Base-by-base conservation (phyloP, 2,888 invertebrate genomes). In the Pterostichus niger region DNA sequence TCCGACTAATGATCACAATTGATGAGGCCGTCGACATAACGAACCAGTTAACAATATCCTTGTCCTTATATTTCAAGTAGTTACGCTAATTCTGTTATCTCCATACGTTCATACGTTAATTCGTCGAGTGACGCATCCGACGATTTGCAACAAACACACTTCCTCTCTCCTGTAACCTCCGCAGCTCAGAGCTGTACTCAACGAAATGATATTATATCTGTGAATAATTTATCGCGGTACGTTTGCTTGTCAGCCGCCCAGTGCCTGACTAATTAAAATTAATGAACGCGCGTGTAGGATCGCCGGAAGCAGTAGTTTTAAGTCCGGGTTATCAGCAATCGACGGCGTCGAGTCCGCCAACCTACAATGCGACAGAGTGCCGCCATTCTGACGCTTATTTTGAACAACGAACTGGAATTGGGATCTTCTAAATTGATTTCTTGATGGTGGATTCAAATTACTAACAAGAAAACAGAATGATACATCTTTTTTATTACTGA, bases 201-300 rank as follows among this genome's bases (percentile, higher is more conserved):
- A 46, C 35, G 40, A 73, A 81, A 73, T 71, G 73, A 81, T 81
- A 81, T 73, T 81, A 81, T 81, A 81, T 44, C 81, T 71, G 73
- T 71, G 73, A 73, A 81, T 81, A 73, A 81, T 73, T 73, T 73
- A 81, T 81, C 56, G 81, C 56, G 56, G 81, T 73, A 81, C 73
- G 81, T 81, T 81, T 73, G 56, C 71, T 81, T 81, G 81, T 71
- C 81, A 81, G 81, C 40, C 73, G 73, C 31, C 46, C 71, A 0
- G 49, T 49, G 46, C 71, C 73, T 76, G 82, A 82, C 84, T 85
- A 85, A 85, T 85, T 85, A 85, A 85, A 85, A 85, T 85, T 85
- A 85, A 85, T 85, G 85, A 84, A 84, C 82, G 80, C 35, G 82
- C 83, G 78, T 83, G 83, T 81, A 84, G 83, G 84, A 84, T 84